A percentile compares a stretch with the other conserved stretches of the same genome.
phyloP scores from a whole-genome alignment of 2,797 vertebrate species.

The Sebastes aleutianus region DNA sequence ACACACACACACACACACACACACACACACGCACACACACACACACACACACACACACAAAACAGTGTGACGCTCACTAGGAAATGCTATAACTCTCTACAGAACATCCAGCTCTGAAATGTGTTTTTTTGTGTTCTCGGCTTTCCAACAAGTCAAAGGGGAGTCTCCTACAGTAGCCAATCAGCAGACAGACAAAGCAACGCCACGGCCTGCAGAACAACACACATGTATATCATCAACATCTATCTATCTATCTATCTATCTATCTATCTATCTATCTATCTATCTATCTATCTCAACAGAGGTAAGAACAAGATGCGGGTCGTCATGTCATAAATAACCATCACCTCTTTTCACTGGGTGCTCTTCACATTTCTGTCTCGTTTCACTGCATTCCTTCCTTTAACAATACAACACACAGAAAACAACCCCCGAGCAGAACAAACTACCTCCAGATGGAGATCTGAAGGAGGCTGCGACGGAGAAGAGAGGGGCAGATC shows the following conservation, averaged over 20 bases:
- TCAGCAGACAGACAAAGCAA: conserved; percentile 26
- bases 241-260: neutral
- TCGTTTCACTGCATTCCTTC: conserved; percentile 41
- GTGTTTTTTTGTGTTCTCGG: conserved; percentile 26
- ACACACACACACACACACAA: conserved; percentile 9
- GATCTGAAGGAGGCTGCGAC: neutral
- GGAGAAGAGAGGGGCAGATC: conserved; percentile 44
- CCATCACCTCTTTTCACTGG: neutral
- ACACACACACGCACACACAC: neutral
- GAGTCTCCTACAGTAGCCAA: conserved; percentile 64
- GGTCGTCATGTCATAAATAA: no score
- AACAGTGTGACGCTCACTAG: neutral
- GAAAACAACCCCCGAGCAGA: conserved; percentile 5
- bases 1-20: neutral
- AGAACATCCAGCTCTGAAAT: neutral
- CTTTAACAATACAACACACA: conserved; percentile 4
- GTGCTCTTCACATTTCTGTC: neutral
- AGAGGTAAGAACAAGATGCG: neutral
- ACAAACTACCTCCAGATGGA: conserved; percentile 80
- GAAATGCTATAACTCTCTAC: neutral
- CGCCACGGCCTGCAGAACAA: neutral
- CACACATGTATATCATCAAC: neutral
- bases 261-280: no score
- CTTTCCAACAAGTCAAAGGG: conserved; percentile 45
- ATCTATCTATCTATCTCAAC: no score